A percentile compares a stretch with the other conserved stretches of the same genome.
Conservation (phyloP, 2,797 vertebrate species). For the Chelidonichthys spinosus region DNA sequence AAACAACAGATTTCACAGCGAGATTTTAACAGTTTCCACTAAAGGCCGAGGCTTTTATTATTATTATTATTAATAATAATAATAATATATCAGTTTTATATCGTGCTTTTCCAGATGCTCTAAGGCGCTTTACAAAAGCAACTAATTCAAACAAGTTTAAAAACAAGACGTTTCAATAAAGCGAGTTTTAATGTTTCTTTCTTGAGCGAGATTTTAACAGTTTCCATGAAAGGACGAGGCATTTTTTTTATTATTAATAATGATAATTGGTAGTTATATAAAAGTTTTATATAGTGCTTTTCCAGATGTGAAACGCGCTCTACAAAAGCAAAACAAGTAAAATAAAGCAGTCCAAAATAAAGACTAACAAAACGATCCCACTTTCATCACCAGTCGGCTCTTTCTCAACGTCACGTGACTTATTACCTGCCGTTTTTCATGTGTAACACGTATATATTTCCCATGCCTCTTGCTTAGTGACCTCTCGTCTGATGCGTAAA, state of each 20-base stretch:
- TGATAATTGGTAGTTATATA: too few species aligned
- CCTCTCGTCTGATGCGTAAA: constrained; percentile 54
- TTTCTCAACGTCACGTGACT: constrained; percentile 42
- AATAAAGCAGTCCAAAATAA: constrained; percentile 6
- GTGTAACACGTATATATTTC: neutral
- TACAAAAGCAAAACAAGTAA: neutral
- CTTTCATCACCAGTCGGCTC: constrained; percentile 42
- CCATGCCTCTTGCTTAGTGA: constrained; percentile 33
- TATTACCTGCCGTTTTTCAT: constrained; percentile 8
- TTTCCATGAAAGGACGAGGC: neutral
- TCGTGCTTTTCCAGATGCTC: too few species aligned
- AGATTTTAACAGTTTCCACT: neutral
- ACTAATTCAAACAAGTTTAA: too few species aligned
- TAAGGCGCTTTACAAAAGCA: too few species aligned
- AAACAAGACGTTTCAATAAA: too few species aligned
- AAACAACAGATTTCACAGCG: constrained; percentile 8
- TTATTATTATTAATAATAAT: too few species aligned
- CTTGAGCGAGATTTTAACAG: neutral
- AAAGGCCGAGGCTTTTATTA: neutral
- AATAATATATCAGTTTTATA: too few species aligned
- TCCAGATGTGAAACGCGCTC: too few species aligned
- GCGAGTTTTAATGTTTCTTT: too few species aligned
- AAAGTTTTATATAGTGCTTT: too few species aligned
- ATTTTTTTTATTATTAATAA: neutral
- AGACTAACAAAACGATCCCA: constrained; percentile 41